Evolutionary conservation across 2,888 invertebrate genomes (phyloP).

Genomic region (Hoplodrina ambigua): DNA sequence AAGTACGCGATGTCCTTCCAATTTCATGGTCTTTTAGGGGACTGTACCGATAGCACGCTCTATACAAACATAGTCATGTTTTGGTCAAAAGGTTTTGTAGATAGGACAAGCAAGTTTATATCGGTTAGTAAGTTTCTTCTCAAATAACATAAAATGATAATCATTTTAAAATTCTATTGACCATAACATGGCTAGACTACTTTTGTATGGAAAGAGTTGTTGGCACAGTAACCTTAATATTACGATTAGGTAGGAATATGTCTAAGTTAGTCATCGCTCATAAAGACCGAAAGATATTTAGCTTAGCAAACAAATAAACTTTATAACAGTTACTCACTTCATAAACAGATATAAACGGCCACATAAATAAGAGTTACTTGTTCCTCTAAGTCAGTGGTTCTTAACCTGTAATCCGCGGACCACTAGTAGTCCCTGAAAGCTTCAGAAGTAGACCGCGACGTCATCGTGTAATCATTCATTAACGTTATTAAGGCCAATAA

Average conservation of each 20-base stretch:
- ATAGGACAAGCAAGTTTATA: no score
- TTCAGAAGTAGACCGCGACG: no score
- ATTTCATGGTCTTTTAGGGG: slow-evolving; percentile 25
- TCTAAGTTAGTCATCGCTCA: slow-evolving; percentile 1
- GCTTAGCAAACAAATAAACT: slow-evolving; percentile 10
- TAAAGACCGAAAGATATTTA: slow-evolving; percentile 3
- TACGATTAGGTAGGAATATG: not conserved
- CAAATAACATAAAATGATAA: no score
- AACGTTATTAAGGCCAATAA: no score
- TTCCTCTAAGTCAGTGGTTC: not conserved
- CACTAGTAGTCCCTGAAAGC: no score
- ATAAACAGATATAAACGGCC: slow-evolving; percentile 20
- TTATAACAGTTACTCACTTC: slow-evolving; percentile 14
- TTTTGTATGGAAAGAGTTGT: no score
- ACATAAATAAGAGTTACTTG: slow-evolving; percentile 9
- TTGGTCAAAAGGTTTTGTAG: not conserved
- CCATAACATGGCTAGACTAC: no score
- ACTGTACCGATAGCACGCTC: not conserved
- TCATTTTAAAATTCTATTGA: no score
- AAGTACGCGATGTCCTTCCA: slow-evolving; percentile 27
- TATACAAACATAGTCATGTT: not conserved
- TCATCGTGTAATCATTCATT: no score
- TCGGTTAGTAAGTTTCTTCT: no score
- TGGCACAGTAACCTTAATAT: not conserved
- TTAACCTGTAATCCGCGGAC: no score